Evolutionary conservation across 2,797 vertebrate species (phyloP), one percentile per base, ranked within the genome.

Genomic region (Galagoides demidoff): DNA sequence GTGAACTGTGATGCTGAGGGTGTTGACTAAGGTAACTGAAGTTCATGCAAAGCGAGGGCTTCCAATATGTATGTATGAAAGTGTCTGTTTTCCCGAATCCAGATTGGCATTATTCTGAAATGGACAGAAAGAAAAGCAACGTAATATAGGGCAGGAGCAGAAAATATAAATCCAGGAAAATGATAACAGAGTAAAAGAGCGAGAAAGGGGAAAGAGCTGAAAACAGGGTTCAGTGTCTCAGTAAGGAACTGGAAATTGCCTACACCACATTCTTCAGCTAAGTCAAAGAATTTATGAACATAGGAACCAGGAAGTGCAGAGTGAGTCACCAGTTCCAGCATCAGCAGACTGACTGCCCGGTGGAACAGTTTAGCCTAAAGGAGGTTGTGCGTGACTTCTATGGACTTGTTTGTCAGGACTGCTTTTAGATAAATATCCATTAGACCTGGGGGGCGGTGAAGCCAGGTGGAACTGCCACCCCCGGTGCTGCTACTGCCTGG

Each of bases 21-120:
- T 45, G 85, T 70, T 79, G 82, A 76, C 31, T 23, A 73, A 83
- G 13, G 20, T 37, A 84, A 81, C 29, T 66, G 17, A 85, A 78
- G 23, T 59, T 64, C 0, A 13, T 68, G 7, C 43, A 31, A 74
- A 95, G 19, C 27, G 6, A 94, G 37, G n/a, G 52, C 25, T 88
- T 84, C 34, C 27, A 19, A 49, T 79, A 12, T 7, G 19, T 22
- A 29, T 81, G 19, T 43, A 52, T 82, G 25, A 70, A 92, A 84
- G 19, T 23, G 68, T n/a, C 37, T 68, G 1, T 94, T 74, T 74
- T 90, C 20, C 27, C 52, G 64, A 94, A 76, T 9, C 57, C n/a
- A 90, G 27, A 77, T 39, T 34, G 74, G 14, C 59, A 73, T 94
- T 68, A 20, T 49, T 74, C 78, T 86, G 12, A 95, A 95, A 79